phyloP scores from a whole-genome alignment of 2,797 vertebrate species.

The Coendou prehensilis region DNA sequence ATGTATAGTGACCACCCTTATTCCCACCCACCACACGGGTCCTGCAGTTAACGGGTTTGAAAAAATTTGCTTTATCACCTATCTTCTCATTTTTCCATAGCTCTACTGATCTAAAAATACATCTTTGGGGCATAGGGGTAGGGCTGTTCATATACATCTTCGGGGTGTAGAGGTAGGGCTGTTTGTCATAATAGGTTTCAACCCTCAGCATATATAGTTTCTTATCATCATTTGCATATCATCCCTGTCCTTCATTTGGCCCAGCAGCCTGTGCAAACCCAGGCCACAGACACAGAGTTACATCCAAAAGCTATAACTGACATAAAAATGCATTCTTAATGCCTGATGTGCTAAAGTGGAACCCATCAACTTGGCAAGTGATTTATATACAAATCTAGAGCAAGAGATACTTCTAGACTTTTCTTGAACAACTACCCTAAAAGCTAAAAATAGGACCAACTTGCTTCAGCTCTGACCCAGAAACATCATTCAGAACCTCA shows the following conservation, averaged over 20 bases:
- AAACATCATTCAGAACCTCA: neutral
- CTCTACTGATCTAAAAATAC: neutral
- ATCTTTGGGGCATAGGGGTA: accelerated
- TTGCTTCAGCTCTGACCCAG: neutral
- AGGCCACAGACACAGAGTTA: neutral
- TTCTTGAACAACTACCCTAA: neutral
- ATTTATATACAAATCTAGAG: conserved; percentile 29
- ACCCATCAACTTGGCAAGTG: neutral
- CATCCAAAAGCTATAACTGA: neutral
- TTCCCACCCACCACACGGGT: too few relatives aligned
- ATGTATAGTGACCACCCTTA: neutral
- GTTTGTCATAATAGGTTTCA: neutral
- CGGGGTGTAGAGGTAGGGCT: accelerated
- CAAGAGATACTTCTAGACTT: neutral
- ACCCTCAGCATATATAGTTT: neutral
- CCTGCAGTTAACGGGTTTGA: neutral
- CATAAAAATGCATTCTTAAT: neutral
- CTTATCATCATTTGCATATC: neutral
- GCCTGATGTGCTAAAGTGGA: neutral
- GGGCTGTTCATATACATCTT: neutral
- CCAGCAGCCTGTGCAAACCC: neutral
- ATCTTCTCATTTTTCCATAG: neutral
- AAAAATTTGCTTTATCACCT: neutral
- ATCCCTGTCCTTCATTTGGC: neutral
- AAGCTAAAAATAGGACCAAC: conserved; percentile 39